A percentile compares a stretch with the other conserved stretches of the same genome.
Conservation (phyloP, 1,140 invertebrate genomes). For the Thaumetopoea pityocampa region DNA sequence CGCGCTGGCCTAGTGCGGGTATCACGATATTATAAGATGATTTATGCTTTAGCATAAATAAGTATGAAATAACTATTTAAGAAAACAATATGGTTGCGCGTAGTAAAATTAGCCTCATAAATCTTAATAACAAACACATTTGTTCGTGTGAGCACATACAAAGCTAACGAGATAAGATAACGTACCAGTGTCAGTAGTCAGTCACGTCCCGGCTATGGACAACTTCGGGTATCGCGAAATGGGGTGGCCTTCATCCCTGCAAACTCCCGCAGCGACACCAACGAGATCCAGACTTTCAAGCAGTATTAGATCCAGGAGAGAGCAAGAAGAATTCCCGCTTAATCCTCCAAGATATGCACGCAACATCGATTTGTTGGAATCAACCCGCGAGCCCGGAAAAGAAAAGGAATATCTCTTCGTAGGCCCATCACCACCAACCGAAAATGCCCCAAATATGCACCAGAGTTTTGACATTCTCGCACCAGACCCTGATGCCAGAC, state of each 20-base stretch:
- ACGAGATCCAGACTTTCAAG: slow-evolving; percentile 37
- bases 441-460: slow-evolving; percentile 79
- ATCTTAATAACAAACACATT: slow-evolving; percentile 49
- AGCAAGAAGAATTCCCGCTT: slow-evolving; percentile 58
- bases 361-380: slow-evolving; percentile 59
- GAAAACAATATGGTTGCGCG: slow-evolving; percentile 34
- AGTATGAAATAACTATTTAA: no score
- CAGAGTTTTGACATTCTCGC: slow-evolving; percentile 78
- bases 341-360: slow-evolving; percentile 48
- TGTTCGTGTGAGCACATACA: slow-evolving; percentile 31
- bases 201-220: slow-evolving; percentile 34
- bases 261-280: slow-evolving; percentile 38
- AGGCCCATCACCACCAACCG: slow-evolving; percentile 78
- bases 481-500: slow-evolving; percentile 78
- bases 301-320: slow-evolving; percentile 45
- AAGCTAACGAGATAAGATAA: slow-evolving; percentile 63
- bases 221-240: slow-evolving; percentile 72
- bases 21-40: no score
- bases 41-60: no score
- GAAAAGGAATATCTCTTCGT: slow-evolving; percentile 77
- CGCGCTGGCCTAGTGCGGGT: no score
- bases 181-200: slow-evolving; percentile 15
- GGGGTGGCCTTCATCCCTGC: slow-evolving; percentile 55
- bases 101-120: slow-evolving; percentile 59
- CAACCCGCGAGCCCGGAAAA: slow-evolving; percentile 46